phyloP scores from a whole-genome alignment of 2,888 invertebrate species.

The Gymnoscelis rufifasciata region DNA sequence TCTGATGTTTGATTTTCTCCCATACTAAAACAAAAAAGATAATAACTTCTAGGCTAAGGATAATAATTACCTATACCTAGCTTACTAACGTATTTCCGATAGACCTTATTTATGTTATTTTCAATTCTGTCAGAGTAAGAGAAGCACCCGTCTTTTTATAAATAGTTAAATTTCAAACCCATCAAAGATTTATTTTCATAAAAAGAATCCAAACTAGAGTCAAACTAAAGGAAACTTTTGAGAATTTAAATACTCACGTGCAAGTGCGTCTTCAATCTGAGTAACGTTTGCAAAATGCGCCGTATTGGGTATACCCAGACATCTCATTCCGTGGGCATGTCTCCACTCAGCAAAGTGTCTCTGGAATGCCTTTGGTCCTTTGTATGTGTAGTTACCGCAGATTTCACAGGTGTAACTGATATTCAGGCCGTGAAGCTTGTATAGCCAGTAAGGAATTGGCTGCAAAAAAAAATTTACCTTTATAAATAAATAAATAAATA shows the following conservation, averaged over 20 bases:
- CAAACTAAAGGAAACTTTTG: no score
- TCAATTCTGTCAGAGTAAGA: no score
- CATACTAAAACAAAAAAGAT: constrained; percentile 83
- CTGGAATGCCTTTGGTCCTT: constrained; percentile 99
- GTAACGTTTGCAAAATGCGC: constrained; percentile 99
- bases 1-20: constrained; percentile 97
- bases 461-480: constrained; percentile 34
- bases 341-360: constrained; percentile 97
- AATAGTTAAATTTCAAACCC: no score
- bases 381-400: constrained; percentile 99
- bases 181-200: no score
- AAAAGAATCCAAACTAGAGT: no score
- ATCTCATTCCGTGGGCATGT: constrained; percentile 97
- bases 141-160: no score
- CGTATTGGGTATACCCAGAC: constrained; percentile 99
- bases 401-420: constrained; percentile 99
- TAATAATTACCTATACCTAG: no score
- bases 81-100: no score
- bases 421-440: constrained; percentile 98
- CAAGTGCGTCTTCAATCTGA: constrained; percentile 97
- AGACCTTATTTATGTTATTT: no score
- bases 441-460: constrained; percentile 95
- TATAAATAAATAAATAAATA: no score
- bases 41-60: neutral
- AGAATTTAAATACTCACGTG: constrained; percentile 80